Evolutionary conservation across 2,113 vertebrate genomes (phyloP), one percentile per base, ranked within the genome.

Genomic region (Clarias gariepinus): DNA sequence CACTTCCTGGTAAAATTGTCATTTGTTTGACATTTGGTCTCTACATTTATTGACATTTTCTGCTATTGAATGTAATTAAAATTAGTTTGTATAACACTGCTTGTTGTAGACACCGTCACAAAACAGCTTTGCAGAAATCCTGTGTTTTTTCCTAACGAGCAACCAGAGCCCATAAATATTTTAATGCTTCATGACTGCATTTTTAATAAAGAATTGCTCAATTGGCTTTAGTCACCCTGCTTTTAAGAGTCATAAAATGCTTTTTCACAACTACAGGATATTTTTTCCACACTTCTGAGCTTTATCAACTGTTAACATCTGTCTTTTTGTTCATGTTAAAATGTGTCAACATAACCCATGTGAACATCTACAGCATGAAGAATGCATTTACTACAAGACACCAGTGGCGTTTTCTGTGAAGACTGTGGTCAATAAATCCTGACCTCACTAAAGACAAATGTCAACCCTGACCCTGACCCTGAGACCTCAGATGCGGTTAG

Each of bases 401-500:
- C 25, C 33, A 53, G n/a, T 12, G 30, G 28, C 16, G 47, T 81
- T 12, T 33, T 58, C 77, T 66, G 33, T 30, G 60, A 58, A 78
- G 71, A 23, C 33, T 33, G 58, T 78, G 60, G 57, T 52, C 71
- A 78, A 18, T 78, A 47, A 78, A 85, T 74, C 74, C 41, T 85
- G 84, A 85, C 73, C 84, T 55, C 47, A 66, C 28, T 82, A 66
- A 78, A 64, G 10, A 66, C 73, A 78, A 21, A n/a, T 41, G 84
- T 85, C 74, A 85, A 77, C 41, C 18, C 41, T 78, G 60, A 85
- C 73, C 57, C 83, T 85, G 33, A 76, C 83, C 57, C 19, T 33
- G 41, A 66, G 41, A 66, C 36, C 58, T 28, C 81, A 66, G 81
- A 53, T 66, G 16, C 25, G 66, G 41, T 28, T 66, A 28, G 18